Evolutionary conservation across 2,113 vertebrate genomes (phyloP).

Genomic region (Caranx ignobilis): DNA sequence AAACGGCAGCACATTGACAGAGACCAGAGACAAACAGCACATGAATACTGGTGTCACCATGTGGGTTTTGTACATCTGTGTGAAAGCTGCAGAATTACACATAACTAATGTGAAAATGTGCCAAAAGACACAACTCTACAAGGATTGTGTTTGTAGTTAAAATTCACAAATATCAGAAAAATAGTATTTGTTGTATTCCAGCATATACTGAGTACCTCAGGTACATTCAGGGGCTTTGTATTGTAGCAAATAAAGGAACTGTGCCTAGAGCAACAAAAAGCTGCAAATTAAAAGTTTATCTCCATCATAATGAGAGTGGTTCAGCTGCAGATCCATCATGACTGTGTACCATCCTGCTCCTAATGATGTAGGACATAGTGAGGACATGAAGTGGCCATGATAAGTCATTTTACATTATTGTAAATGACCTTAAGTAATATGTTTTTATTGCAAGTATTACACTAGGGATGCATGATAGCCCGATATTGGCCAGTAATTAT

Average conservation of each 20-base stretch:
- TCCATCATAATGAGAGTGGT: background rate
- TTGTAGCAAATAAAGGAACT: background rate
- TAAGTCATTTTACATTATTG: background rate
- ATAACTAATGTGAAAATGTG: conserved; percentile 3
- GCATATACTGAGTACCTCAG: background rate
- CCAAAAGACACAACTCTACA: background rate
- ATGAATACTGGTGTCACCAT: conserved; percentile 2
- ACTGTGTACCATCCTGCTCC: background rate
- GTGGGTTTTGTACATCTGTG: background rate
- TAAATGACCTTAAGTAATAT: too few relatives aligned
- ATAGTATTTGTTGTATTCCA: background rate
- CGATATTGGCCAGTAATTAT: too few relatives aligned
- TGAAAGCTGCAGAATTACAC: background rate
- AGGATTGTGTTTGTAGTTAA: background rate
- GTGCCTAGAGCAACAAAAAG: background rate
- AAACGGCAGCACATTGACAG: conserved; percentile 32
- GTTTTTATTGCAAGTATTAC: too few relatives aligned
- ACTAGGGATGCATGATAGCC: too few relatives aligned
- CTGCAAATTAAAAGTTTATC: background rate
- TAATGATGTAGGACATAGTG: background rate
- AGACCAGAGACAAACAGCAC: conserved; percentile 13
- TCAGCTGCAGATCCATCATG: background rate
- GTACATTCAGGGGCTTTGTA: too few relatives aligned
- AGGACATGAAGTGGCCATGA: background rate
- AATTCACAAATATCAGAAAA: background rate